Base-by-base conservation (phyloP, 2,888 invertebrate genomes). In the Mythimna albipuncta region DNA sequence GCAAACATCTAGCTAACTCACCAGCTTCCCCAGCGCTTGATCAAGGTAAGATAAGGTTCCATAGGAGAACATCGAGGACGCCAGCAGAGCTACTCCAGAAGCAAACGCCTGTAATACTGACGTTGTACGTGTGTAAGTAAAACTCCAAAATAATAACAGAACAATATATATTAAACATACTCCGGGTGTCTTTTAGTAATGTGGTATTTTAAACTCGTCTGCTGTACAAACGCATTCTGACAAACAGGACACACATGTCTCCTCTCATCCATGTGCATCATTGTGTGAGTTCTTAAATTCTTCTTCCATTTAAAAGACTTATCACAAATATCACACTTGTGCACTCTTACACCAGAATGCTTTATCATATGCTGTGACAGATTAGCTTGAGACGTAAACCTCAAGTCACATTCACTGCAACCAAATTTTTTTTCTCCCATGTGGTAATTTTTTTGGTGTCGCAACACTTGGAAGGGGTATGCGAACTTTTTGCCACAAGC, bases 401-500 rank as follows among this genome's bases (percentile, higher is more conserved):
- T 83, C 82, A 88, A 75, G 0, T 84, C 81, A 64, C 92, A 92
- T 0, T 79, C 47, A 0, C 69, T 54, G 38, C 92, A 92, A 0
- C 69, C 64, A 59, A 84, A 88, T 0, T 79, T 77, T 55, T 85
- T 90, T 59, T 92, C 93, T 4, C 89, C 90, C 92, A 92, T 91
- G 66, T 92, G 93, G 11, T 82, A 72, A 1, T 71, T 66, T 81
- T 88, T 91, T 68, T 92, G 92, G 35, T 92, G 92, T 1, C 82
- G 76, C 52, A 91, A 64, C 9, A 92, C 89, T 74, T 85, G 83
- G 26, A 84, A 85, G 0, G 90, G 91, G 68, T 81, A 91, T 0
- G 89, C 81, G 75, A 92, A 92, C 64, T 91, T 92, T 70, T 90
- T 91, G 9, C 91, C 92, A 77, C 92, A 93, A 0, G 90, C 91